phyloP scores from a whole-genome alignment of 2,113 vertebrate species.

The Scomber colias region DNA sequence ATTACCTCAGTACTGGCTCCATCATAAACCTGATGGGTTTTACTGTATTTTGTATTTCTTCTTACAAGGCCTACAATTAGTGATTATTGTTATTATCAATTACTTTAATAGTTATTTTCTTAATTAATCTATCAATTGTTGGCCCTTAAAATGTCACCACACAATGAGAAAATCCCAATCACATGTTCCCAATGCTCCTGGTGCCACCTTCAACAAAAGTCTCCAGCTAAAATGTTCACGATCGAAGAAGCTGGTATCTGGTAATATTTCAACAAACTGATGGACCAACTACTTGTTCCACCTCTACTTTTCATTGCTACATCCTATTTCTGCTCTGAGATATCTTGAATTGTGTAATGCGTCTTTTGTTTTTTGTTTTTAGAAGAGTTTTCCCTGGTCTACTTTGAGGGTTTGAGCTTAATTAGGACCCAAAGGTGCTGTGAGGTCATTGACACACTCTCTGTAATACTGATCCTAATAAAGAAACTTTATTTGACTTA shows the following conservation, averaged over 20 bases:
- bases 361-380: too few species aligned
- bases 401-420: neutral
- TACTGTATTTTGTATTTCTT: neutral
- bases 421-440: neutral
- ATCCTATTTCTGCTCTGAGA: neutral
- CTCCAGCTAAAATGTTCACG: too few species aligned
- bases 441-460: neutral
- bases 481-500: neutral
- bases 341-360: neutral
- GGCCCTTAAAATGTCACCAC: too few species aligned
- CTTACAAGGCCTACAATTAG: neutral
- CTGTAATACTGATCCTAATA: neutral
- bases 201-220: too few species aligned
- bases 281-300: too few species aligned
- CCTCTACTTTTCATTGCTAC: neutral
- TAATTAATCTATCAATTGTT: neutral
- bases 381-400: neutral
- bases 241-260: too few species aligned
- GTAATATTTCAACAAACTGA: too few species aligned
- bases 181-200: too few species aligned
- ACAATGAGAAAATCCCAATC: too few species aligned
- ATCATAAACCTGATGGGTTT: too few species aligned
- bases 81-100: neutral
- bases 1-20: neutral
- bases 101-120: neutral